Evolutionary conservation across 1,140 invertebrate genomes (phyloP).

Genomic region (Neomicropteryx cornuta): DNA sequence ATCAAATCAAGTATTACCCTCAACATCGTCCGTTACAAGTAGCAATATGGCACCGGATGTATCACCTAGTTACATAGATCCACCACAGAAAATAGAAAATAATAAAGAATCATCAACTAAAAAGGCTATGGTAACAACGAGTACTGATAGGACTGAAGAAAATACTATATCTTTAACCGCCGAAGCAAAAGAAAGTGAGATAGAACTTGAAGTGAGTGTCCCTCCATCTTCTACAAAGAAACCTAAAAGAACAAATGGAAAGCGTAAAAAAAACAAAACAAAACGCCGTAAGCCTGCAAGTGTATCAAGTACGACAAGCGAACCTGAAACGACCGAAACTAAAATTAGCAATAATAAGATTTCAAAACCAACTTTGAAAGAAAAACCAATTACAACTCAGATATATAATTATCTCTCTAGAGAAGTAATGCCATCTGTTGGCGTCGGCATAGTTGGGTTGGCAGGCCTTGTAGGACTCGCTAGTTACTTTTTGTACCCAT

Average conservation of each 20-base stretch:
- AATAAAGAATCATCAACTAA: conserved; percentile 16
- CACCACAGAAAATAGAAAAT: conserved; percentile 7
- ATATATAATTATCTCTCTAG: conserved; percentile 67
- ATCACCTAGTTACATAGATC: conserved; percentile 7
- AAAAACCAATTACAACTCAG: conserved; percentile 53
- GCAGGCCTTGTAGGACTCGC: conserved; percentile 59
- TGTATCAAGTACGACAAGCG: conserved; percentile 35
- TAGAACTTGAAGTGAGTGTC: conserved; percentile 40
- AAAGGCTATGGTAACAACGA: conserved; percentile 18
- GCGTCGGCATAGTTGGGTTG: conserved; percentile 60
- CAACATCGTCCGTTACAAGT: conserved; percentile 10
- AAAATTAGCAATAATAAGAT: conserved; percentile 37
- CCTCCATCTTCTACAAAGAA: conserved; percentile 37
- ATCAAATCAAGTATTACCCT: conserved; percentile 18
- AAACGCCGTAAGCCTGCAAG: conserved; percentile 31
- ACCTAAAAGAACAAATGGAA: conserved; percentile 30
- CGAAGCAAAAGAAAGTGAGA: conserved; percentile 45
- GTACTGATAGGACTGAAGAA: conserved; percentile 21
- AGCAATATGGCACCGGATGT: no score
- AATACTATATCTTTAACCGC: conserved; percentile 20
- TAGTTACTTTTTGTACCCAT: conserved; percentile 65
- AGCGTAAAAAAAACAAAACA: conserved; percentile 36
- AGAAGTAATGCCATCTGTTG: conserved; percentile 69
- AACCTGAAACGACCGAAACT: conserved; percentile 35
- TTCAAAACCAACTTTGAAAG: conserved; percentile 25